Percentiles rank a stretch among this genome's conserved stretches.
These are phyloP conservation scores for Furnarius figulus DNA, from an alignment of 2,113 vertebrate species.

Conservation along the genomic window DNA sequence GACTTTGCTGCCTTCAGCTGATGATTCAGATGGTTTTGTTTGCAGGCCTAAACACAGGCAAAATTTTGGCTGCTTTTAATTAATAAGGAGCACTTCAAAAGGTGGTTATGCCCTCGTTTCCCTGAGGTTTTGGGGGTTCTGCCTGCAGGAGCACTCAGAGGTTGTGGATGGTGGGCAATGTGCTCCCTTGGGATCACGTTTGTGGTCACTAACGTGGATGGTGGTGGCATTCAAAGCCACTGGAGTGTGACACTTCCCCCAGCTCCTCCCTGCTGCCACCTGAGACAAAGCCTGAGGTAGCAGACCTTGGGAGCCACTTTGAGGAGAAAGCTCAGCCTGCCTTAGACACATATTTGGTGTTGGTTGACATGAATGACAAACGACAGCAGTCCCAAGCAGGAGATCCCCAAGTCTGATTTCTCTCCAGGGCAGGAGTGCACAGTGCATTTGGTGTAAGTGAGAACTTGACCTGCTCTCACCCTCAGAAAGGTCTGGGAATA, in stretches of 20 bases:
- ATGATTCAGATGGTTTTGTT: fast-evolving
- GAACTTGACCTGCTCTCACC: not conserved
- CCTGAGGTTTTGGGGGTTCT: not conserved
- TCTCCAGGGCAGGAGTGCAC: not conserved
- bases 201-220: not conserved
- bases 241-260: not conserved
- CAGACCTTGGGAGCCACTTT: not conserved
- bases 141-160: not conserved
- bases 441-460: not conserved
- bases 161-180: not conserved
- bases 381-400: not conserved
- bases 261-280: not conserved
- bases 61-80: not conserved
- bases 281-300: fast-evolving
- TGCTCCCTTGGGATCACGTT: not conserved
- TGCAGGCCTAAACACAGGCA: not conserved
- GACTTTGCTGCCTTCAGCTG: not conserved
- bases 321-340: not conserved
- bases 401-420: not conserved
- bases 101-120: not conserved
- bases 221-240: not conserved
- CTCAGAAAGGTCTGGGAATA: not conserved
- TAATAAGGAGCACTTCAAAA: not conserved
- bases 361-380: not conserved
- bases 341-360: fast-evolving